A percentile compares a stretch with the other conserved stretches of the same genome.
These are phyloP conservation scores for Euzetes globulus DNA, from an alignment of 2,888 invertebrate genomes.

Conservation along the genomic window DNA sequence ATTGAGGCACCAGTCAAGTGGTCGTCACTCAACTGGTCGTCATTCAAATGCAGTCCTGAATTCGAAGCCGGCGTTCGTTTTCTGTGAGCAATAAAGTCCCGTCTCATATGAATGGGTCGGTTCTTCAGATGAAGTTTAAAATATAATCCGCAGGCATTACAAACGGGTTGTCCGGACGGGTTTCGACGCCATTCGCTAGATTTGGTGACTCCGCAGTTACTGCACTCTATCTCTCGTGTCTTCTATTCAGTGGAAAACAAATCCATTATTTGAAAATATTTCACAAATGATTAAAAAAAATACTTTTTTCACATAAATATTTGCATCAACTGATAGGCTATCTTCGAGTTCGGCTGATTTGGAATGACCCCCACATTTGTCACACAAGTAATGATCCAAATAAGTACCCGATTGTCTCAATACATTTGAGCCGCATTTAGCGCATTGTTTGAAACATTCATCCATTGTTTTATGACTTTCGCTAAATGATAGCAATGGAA, in stretches of 20 bases:
- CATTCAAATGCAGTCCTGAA: neutral
- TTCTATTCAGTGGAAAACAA: neutral
- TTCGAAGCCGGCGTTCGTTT: slow-evolving; percentile 32
- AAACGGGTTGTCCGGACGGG: slow-evolving; percentile 29
- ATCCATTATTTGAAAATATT: neutral
- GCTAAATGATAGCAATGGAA: neutral
- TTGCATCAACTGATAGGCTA: neutral
- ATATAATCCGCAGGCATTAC: slow-evolving; percentile 34
- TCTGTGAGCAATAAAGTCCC: slow-evolving; percentile 33
- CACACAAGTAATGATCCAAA: slow-evolving; percentile 30
- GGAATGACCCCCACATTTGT: neutral
- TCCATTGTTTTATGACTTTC: neutral
- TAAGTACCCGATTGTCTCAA: slow-evolving; percentile 11
- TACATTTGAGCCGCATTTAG: slow-evolving; percentile 31
- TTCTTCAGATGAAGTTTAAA: slow-evolving; percentile 31
- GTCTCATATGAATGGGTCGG: slow-evolving; percentile 35
- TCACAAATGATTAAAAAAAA: neutral
- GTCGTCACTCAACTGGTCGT: neutral
- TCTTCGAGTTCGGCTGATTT: neutral
- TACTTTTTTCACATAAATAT: neutral
- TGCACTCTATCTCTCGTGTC: slow-evolving; percentile 32
- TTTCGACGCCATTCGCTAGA: slow-evolving; percentile 35
- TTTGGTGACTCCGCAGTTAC: slow-evolving; percentile 32
- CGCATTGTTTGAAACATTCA: slow-evolving; percentile 20
- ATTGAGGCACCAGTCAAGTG: neutral